Evolutionary conservation across 2,888 invertebrate genomes (phyloP), one percentile per base, ranked within the genome.

Genomic region (Formica aserva): DNA sequence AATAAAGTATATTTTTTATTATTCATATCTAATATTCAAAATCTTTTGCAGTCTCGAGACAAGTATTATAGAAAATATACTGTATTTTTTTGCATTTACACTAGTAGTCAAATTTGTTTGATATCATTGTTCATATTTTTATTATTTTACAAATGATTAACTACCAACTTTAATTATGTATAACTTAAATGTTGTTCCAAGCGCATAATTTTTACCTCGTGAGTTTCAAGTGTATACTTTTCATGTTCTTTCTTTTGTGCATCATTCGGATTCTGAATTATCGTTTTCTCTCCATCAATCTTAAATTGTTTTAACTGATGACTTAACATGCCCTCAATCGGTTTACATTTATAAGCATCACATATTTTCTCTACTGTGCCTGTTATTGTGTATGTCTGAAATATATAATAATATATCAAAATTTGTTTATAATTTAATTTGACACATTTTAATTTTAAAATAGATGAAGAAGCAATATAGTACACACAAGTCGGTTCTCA

Each of bases 211-310:
- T 95, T 99, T 99, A 94, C 99, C 95, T 99, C 99, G 95, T 99
- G 97, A 77, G 98, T 97, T 94, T 99, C 99, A 94, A 99, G 97
- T 85, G 98, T 98, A 93, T 97, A 98, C 94, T 99, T 99, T 95
- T 99, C 99, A 94, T 99, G 98, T 93, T 99, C 99, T 94, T 99
- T 98, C 92, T 98, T 97, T 95, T 99, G 99, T 41, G 98, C 97
- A 94, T 99, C 99, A 90, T 98, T 98, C 29, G 99, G 99, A 95
- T 99, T 99, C 95, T 99, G 98, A 92, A 98, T 98, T 90, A 99
- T 98, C 35, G 98, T 98, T 95, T 99, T 99, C 93, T 99, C 99
- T 26, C 99, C 99, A 95, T 99, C 99, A 94, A 99, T 99, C 94
- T 98, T 97, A 95, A 98, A 98, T 95, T 98, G 98, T 95, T 99